These are phyloP conservation scores for Spondyliosoma cantharus DNA, from an alignment of 2,797 vertebrate genomes.

Conservation along the genomic window DNA sequence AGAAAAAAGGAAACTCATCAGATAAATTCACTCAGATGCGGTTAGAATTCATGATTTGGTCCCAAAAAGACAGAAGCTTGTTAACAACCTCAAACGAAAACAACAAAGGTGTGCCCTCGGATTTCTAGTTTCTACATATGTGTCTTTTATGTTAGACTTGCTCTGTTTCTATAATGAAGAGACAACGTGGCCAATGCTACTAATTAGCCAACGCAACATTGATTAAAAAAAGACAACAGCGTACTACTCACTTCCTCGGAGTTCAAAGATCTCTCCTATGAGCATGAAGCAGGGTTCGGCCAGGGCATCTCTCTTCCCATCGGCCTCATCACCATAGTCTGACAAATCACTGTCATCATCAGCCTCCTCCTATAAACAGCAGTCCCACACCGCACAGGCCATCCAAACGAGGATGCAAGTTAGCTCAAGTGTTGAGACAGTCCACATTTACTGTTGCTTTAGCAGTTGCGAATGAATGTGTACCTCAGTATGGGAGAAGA, in stretches of 20 bases:
- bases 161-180: background rate
- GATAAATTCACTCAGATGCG: background rate
- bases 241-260: conserved; percentile 94
- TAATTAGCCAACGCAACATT: background rate
- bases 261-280: conserved; percentile 98
- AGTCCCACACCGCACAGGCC: background rate
- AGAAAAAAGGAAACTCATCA: conserved; percentile 1
- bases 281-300: conserved; percentile 99
- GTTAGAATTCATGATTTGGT: background rate
- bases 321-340: conserved; percentile 92
- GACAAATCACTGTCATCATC: conserved; percentile 97
- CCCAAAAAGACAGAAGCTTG: background rate
- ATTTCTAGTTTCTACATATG: background rate
- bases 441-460: background rate
- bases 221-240: background rate
- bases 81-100: background rate
- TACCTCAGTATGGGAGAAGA: conserved; percentile 98
- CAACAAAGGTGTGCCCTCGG: background rate
- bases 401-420: background rate
- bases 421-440: background rate
- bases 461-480: conserved; percentile 4
- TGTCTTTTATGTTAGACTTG: background rate
- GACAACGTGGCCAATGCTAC: background rate
- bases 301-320: conserved; percentile 92
- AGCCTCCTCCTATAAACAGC: conserved; percentile 87